A percentile compares a stretch with the other conserved stretches of the same genome.
Evolutionary conservation across 2,888 invertebrate genomes (phyloP).

Genomic region (Hymenopus coronatus): DNA sequence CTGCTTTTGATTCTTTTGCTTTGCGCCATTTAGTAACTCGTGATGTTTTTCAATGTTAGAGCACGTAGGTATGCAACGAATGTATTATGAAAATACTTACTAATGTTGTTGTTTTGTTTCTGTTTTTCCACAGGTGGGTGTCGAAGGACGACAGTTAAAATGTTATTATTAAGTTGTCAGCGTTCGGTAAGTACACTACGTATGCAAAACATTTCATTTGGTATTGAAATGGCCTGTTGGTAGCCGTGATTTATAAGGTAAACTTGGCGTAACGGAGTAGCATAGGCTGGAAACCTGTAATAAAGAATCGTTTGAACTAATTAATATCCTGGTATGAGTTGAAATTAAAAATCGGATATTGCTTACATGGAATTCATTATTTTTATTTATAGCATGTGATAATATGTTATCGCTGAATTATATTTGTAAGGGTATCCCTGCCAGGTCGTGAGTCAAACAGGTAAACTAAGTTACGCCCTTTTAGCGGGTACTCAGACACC

Average conservation of each 20-base stretch:
- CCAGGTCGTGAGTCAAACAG: no score
- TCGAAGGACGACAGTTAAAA: neutral
- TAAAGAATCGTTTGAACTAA: neutral
- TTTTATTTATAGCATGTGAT: neutral
- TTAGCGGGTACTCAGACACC: no score
- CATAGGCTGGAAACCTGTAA: neutral
- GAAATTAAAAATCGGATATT: neutral
- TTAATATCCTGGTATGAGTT: neutral
- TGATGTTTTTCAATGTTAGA: neutral
- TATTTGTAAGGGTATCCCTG: neutral
- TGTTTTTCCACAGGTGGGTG: neutral
- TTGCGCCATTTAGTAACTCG: neutral
- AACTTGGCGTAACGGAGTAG: neutral
- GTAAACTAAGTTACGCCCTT: no score
- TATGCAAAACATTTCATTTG: neutral
- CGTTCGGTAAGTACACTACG: neutral
- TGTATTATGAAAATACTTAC: neutral
- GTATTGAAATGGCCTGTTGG: neutral
- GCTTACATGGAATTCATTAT: neutral
- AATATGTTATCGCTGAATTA: neutral
- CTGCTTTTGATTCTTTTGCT: neutral
- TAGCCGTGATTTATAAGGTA: neutral
- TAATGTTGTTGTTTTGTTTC: neutral
- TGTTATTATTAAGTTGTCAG: neutral
- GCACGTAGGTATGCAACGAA: neutral